Percentiles rank a stretch among this genome's conserved stretches.
These are phyloP conservation scores for Macrotrachela quadricornifera DNA, from an alignment of 1,140 invertebrate genomes.

Conservation along the genomic window DNA sequence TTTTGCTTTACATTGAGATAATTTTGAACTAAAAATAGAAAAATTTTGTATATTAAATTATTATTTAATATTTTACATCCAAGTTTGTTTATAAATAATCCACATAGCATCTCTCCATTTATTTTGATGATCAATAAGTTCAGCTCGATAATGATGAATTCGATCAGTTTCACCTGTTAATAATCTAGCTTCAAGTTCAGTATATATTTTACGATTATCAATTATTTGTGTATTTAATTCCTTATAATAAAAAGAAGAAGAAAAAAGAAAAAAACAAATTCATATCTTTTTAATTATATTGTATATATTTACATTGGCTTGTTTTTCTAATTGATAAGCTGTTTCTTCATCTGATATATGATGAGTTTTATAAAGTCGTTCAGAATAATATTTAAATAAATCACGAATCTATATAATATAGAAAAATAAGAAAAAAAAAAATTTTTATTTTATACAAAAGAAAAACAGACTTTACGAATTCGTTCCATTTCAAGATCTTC, in stretches of 20 bases:
- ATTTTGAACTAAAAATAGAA: not conserved
- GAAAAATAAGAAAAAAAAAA: too few relatives aligned
- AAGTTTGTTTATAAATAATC: constrained; percentile 21
- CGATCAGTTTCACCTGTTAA: constrained; percentile 25
- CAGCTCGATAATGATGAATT: constrained; percentile 19
- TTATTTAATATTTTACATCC: constrained; percentile 6
- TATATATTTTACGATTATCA: constrained; percentile 22
- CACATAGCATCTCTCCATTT: constrained; percentile 15
- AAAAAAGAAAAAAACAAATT: too few relatives aligned
- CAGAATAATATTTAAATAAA: too few relatives aligned
- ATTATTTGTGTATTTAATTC: constrained; percentile 24
- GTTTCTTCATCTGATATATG: too few relatives aligned
- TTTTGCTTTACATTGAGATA: not conserved
- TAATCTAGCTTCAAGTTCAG: constrained; percentile 21
- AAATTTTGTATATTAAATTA: not conserved
- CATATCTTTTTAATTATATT: too few relatives aligned
- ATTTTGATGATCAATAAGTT: not conserved
- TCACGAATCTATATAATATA: too few relatives aligned
- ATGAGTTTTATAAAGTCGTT: too few relatives aligned
- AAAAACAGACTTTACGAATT: too few relatives aligned
- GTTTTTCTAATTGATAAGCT: too few relatives aligned
- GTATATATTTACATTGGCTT: too few relatives aligned
- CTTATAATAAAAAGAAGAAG: constrained; percentile 14
- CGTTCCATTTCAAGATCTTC: too few relatives aligned
- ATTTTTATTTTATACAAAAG: too few relatives aligned